phyloP scores from a whole-genome alignment of 1,140 invertebrate species.

The Ditylenchus dipsaci region DNA sequence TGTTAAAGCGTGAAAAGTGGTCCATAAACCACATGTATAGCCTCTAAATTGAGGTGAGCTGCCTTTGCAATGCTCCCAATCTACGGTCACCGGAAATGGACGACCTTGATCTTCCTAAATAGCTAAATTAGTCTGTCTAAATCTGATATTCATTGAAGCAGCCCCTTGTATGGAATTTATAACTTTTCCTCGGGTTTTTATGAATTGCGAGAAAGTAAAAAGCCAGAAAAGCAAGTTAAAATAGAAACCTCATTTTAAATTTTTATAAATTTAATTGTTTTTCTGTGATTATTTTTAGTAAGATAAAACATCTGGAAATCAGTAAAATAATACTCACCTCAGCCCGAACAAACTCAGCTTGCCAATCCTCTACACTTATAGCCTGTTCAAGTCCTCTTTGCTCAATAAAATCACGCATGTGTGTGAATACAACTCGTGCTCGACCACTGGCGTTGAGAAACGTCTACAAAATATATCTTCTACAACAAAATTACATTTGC shows the following conservation, averaged over 20 bases:
- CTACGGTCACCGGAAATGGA: slow-evolving; percentile 60
- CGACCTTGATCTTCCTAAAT: slow-evolving; percentile 41
- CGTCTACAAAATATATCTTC: slow-evolving; percentile 28
- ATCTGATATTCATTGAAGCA: no score
- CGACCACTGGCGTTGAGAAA: slow-evolving; percentile 47
- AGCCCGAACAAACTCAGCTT: slow-evolving; percentile 49
- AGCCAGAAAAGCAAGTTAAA: no score
- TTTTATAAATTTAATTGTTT: no score
- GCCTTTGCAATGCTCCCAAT: slow-evolving; percentile 79
- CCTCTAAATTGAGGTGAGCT: slow-evolving; percentile 71
- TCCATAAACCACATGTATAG: slow-evolving; percentile 96
- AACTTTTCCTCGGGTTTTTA: no score
- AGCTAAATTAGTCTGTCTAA: neutral
- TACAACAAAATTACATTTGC: no score
- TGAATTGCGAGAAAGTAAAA: no score
- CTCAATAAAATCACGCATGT: slow-evolving; percentile 49
- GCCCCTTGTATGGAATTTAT: no score
- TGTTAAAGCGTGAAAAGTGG: slow-evolving; percentile 84
- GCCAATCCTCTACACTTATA: slow-evolving; percentile 44
- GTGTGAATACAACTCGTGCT: slow-evolving; percentile 53
- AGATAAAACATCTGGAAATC: slow-evolving; percentile 1
- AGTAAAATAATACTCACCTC: slow-evolving; percentile 28
- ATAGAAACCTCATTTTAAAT: no score
- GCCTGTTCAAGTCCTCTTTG: slow-evolving; percentile 23
- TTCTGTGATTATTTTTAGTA: no score